Conservation (phyloP, 2,113 vertebrate genomes). For the Fregetta grallaria region DNA sequence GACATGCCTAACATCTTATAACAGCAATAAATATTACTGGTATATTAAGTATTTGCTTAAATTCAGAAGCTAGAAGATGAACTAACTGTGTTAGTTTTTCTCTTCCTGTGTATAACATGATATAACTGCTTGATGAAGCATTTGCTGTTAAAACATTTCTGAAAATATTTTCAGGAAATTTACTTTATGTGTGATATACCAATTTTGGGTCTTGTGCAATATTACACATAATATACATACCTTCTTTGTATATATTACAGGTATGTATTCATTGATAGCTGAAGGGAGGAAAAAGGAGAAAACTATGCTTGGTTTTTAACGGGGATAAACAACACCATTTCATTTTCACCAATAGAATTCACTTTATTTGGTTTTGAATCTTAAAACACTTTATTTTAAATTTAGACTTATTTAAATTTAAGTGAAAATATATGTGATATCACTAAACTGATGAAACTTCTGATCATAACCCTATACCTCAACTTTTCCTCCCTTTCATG, state of each 20-base stretch:
- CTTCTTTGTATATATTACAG: neutral
- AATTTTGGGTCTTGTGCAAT: neutral
- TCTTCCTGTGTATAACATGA: neutral
- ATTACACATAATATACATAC: neutral
- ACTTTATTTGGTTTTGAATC: neutral
- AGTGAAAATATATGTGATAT: neutral
- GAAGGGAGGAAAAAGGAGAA: neutral
- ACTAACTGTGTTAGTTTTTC: neutral
- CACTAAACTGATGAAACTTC: neutral
- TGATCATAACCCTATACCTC: neutral
- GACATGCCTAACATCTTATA: neutral
- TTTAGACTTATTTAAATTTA: neutral
- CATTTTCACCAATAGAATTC: neutral
- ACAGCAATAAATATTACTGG: neutral
- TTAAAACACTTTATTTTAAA: neutral
- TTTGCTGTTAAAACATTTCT: neutral
- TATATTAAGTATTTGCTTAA: slow-evolving; percentile 7
- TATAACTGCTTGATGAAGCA: neutral
- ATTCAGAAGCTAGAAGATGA: neutral
- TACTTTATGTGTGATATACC: neutral
- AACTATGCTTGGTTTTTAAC: neutral
- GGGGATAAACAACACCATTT: neutral
- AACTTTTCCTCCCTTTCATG: neutral
- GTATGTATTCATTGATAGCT: neutral
- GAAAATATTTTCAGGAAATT: neutral